Percentiles rank a stretch among this genome's conserved stretches.
Conservation (phyloP, 2,888 invertebrate genomes). For the Callimorpha dominula region DNA sequence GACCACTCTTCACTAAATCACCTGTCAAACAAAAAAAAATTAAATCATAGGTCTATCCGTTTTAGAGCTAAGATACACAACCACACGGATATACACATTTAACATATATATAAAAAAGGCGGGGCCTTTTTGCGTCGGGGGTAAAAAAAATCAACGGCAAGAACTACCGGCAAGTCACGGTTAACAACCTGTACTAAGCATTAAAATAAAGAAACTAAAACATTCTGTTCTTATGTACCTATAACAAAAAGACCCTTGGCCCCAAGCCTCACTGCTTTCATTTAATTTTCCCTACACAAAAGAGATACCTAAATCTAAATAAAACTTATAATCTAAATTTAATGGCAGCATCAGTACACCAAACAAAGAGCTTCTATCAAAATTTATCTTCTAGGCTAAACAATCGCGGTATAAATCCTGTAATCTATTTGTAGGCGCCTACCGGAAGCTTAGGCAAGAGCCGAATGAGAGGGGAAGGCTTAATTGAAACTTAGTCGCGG, state of each 20-base stretch:
- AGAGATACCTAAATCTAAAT: conserved; percentile 20
- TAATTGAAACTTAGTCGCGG: conserved; percentile 82
- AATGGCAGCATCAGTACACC: conserved; percentile 33
- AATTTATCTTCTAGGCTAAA: conserved; percentile 58
- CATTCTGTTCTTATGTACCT: neutral
- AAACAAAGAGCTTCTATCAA: conserved; percentile 58
- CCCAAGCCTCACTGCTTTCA: conserved; percentile 10
- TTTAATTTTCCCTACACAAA: conserved; percentile 20
- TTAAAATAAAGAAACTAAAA: neutral
- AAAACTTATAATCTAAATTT: conserved; percentile 47
- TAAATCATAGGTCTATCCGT: too few relatives aligned
- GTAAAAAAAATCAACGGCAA: too few relatives aligned
- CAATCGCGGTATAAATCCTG: conserved; percentile 65
- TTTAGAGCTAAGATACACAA: too few relatives aligned
- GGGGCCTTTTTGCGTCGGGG: too few relatives aligned
- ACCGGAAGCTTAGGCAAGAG: conserved; percentile 65
- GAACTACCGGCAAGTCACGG: too few relatives aligned
- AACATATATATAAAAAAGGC: too few relatives aligned
- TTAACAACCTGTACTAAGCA: too few relatives aligned
- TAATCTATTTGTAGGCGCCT: conserved; percentile 73
- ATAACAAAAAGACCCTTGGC: neutral
- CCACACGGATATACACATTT: too few relatives aligned
- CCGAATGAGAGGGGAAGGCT: conserved; percentile 70
- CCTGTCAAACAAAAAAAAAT: too few relatives aligned
- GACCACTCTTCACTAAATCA: too few relatives aligned